A percentile compares a stretch with the other conserved stretches of the same genome.
These are phyloP conservation scores for Ecliptopera silaceata DNA, from an alignment of 2,888 invertebrate genomes.

Conservation along the genomic window DNA sequence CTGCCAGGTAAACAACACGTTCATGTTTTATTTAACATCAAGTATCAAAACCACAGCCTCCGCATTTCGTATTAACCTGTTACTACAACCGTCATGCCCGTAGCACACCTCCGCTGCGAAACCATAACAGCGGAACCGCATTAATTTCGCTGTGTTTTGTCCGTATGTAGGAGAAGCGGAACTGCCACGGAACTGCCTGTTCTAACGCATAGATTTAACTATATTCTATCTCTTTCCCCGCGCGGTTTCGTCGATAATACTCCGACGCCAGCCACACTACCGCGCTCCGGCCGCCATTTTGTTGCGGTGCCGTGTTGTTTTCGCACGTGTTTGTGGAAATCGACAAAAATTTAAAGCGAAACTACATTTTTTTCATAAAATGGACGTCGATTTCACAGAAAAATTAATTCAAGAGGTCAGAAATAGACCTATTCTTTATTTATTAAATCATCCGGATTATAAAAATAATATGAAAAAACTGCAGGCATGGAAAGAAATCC, in stretches of 20 bases:
- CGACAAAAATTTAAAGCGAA: background rate
- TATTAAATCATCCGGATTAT: background rate
- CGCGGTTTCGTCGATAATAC: background rate
- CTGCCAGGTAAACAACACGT: no score
- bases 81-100: no score
- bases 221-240: background rate
- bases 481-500: conserved; percentile 21
- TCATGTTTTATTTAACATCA: no score
- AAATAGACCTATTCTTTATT: background rate
- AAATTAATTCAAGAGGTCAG: background rate
- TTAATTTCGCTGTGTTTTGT: background rate
- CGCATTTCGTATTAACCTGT: no score
- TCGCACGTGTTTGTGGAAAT: background rate
- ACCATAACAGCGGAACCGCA: background rate
- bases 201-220: background rate
- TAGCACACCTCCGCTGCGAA: background rate
- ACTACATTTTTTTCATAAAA: background rate
- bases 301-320: background rate
- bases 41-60: no score
- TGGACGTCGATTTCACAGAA: background rate
- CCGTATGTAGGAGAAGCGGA: background rate
- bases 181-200: background rate
- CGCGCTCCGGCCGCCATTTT: background rate
- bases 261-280: background rate
- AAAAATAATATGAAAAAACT: conserved; percentile 13